Percentiles rank a stretch among this genome's conserved stretches.
Conservation (phyloP, 2,888 invertebrate genomes). For the Pedicia rivosa region DNA sequence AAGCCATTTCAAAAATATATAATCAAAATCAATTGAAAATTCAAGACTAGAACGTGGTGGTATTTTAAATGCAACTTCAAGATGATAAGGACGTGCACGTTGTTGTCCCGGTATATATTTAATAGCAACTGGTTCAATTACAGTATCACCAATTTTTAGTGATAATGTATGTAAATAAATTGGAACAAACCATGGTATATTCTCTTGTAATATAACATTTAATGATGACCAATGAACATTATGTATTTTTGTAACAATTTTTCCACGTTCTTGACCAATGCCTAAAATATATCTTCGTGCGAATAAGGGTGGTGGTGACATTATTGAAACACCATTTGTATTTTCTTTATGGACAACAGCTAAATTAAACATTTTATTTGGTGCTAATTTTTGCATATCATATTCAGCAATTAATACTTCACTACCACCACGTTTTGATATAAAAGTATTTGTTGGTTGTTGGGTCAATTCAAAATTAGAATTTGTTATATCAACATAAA, state of each 20-base stretch:
- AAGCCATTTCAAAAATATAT: slow-evolving; percentile 94
- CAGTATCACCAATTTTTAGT: slow-evolving; percentile 39
- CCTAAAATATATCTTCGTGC: slow-evolving; percentile 74
- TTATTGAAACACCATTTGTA: slow-evolving; percentile 30
- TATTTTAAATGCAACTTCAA: slow-evolving; percentile 68
- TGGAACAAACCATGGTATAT: slow-evolving; percentile 81
- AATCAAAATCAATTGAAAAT: slow-evolving; percentile 80
- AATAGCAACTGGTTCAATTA: slow-evolving; percentile 39
- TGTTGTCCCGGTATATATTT: slow-evolving; percentile 65
- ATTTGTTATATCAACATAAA: slow-evolving; percentile 66
- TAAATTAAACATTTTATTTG: slow-evolving; percentile 48
- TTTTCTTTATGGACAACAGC: slow-evolving; percentile 31
- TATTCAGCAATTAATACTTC: slow-evolving; percentile 53
- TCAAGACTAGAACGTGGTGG: slow-evolving; percentile 67
- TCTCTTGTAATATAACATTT: slow-evolving; percentile 70
- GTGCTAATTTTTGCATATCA: slow-evolving; percentile 35
- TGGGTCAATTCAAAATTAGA: slow-evolving; percentile 47
- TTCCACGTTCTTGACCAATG: slow-evolving; percentile 82
- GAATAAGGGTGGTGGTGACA: slow-evolving; percentile 49
- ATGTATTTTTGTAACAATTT: slow-evolving; percentile 68
- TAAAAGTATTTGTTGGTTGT: slow-evolving; percentile 37
- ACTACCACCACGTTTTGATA: slow-evolving; percentile 52
- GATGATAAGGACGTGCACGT: slow-evolving; percentile 66
- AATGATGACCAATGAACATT: slow-evolving; percentile 65
- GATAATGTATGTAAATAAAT: slow-evolving; percentile 79